Evolutionary conservation across 2,888 invertebrate species (phyloP).

Genomic region (Cataglyphis altisquamis): DNA sequence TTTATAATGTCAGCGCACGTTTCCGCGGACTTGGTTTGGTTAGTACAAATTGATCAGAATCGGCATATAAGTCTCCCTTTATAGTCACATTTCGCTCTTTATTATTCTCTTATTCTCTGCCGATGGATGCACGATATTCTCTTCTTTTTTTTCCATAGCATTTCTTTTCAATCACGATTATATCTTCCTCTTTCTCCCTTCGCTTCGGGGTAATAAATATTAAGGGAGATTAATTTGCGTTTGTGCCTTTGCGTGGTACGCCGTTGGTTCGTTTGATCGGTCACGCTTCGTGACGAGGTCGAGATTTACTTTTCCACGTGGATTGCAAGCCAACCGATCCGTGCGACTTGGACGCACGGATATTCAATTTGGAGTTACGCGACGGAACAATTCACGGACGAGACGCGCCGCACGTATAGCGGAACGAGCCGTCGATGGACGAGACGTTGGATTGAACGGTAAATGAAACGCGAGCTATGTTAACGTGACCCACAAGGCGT

Average conservation of each 20-base stretch:
- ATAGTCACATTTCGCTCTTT: conserved; percentile 60
- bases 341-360: conserved; percentile 48
- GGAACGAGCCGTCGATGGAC: conserved; percentile 45
- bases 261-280: conserved; percentile 69
- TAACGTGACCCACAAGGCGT: conserved; percentile 67
- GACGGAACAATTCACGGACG: conserved; percentile 49
- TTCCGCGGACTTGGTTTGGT: conserved; percentile 62
- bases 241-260: conserved; percentile 63
- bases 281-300: conserved; percentile 60
- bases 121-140: conserved; percentile 20
- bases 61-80: conserved; percentile 63
- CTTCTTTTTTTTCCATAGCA: not conserved
- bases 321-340: conserved; percentile 44
- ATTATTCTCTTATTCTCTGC: conserved; percentile 57
- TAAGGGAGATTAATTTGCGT: conserved; percentile 75
- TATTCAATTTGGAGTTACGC: conserved; percentile 52
- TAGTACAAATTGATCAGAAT: conserved; percentile 58
- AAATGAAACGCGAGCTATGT: conserved; percentile 55
- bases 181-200: conserved; percentile 39
- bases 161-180: conserved; percentile 21
- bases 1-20: conserved; percentile 80
- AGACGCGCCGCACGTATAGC: conserved; percentile 33
- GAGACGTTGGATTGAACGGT: conserved; percentile 51
- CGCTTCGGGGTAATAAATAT: conserved; percentile 72
- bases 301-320: conserved; percentile 51